Evolutionary conservation across 2,113 vertebrate species (phyloP), one percentile per base, ranked within the genome.

Genomic region (Strix uralensis): DNA sequence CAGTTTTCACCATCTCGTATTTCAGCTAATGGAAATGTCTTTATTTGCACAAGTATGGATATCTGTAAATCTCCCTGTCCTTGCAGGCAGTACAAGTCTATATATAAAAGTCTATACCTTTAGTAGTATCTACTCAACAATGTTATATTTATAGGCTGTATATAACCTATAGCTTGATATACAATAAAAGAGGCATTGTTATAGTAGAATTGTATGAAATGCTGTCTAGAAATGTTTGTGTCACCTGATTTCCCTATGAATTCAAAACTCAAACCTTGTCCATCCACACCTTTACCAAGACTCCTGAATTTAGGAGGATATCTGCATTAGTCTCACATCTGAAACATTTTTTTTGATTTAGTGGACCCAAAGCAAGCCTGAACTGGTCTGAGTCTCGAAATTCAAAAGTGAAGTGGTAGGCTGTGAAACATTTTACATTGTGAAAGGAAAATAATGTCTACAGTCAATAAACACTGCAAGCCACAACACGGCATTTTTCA

Each of bases 401-500:
- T 40, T 59, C 66, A 42, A 4, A 85, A 89, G 20, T 42, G 34
- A 69, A 34, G 40, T 32, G 20, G 4, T 58, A 15, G 12, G 8
- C 17, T 85, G 49, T 27, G 58, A 77, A 72, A 66, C 14, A 17
- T 29, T 67, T 59, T 15, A 44, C 21, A 32, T 8, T 3, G 13
- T 55, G 69, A 77, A 88, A 77, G 36, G n/a, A 58, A 65, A 79
- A 71, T 5, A 62, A 34, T 20, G 25, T 65, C 23, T 84, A 22
- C 21, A 59, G 17, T 21, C 52, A 49, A 38, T 40, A 52, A 86
- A 88, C 13, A 63, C 19, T 0, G 1, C 52, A 70, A 92, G 5
- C 10, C 70, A 40, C 7, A 61, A 51, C 5, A 2, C 0, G 1
- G 5, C 0, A 1, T 46, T 59, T 58, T 80, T 25, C 30, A 51